A percentile compares a stretch with the other conserved stretches of the same genome.
phyloP scores from a whole-genome alignment of 2,888 invertebrate genomes.

The Oligia fasciuncula region DNA sequence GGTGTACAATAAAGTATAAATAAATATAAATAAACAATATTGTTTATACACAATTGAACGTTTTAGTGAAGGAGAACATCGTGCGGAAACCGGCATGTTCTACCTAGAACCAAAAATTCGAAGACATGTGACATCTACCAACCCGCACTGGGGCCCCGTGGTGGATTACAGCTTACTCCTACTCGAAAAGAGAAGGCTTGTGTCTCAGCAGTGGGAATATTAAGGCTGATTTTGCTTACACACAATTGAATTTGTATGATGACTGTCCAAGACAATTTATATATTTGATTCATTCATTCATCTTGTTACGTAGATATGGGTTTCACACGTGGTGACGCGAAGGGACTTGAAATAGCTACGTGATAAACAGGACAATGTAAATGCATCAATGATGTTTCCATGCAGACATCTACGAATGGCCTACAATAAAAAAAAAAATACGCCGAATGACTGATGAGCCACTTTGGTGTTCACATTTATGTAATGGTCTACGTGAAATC shows the following conservation, averaged over 20 bases:
- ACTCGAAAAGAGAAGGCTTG: background rate
- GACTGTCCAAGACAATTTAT: constrained; percentile 13
- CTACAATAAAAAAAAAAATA: constrained; percentile 26
- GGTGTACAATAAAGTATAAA: too few species aligned
- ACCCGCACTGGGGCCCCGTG: background rate
- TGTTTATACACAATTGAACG: background rate
- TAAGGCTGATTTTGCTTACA: background rate
- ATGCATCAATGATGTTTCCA: constrained; percentile 17
- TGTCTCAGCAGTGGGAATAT: background rate
- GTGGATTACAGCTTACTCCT: background rate
- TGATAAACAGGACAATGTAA: constrained; percentile 22
- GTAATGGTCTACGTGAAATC: constrained; percentile 54
- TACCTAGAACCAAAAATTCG: background rate
- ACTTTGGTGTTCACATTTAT: constrained; percentile 40
- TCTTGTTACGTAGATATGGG: constrained; percentile 9
- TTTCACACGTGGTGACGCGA: constrained; percentile 24
- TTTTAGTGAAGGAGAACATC: background rate
- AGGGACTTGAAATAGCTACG: background rate
- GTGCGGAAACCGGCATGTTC: background rate
- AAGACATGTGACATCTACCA: background rate
- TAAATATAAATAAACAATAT: background rate
- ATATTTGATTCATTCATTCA: constrained; percentile 27
- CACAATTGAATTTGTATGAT: constrained; percentile 9
- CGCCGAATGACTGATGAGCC: constrained; percentile 35
- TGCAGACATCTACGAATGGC: constrained; percentile 9